A percentile compares a stretch with the other conserved stretches of the same genome.
Evolutionary conservation across 2,113 vertebrate genomes (phyloP).

Genomic region (Rhabdornis inornatus): DNA sequence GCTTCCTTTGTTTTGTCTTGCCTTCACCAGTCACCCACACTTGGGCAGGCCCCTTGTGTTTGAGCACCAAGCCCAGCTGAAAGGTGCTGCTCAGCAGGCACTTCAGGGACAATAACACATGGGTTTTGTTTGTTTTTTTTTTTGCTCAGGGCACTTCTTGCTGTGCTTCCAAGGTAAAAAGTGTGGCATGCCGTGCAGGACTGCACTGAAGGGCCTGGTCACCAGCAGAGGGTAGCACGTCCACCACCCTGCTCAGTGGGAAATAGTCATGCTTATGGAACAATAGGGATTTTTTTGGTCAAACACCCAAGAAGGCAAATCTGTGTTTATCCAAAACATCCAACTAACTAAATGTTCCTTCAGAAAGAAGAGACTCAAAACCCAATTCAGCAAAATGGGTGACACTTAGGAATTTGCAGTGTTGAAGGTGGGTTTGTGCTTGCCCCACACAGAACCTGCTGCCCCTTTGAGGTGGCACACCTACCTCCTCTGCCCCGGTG

Average conservation of each 20-base stretch:
- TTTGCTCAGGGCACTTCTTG: background rate
- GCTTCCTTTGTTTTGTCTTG: background rate
- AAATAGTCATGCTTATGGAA: background rate
- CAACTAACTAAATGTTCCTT: background rate
- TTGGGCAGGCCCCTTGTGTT: background rate
- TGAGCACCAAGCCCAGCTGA: background rate
- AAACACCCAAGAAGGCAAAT: background rate
- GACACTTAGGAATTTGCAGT: background rate
- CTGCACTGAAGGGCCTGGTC: background rate
- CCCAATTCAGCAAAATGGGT: rapidly evolving
- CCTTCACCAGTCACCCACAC: background rate
- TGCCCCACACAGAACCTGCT: background rate
- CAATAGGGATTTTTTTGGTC: rapidly evolving
- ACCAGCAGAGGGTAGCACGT: background rate
- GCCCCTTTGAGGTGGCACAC: background rate
- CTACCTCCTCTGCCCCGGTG: slow-evolving; percentile 88
- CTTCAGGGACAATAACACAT: background rate
- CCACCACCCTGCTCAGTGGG: rapidly evolving
- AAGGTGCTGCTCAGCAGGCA: background rate
- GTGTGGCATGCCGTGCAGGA: background rate
- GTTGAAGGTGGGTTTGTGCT: background rate
- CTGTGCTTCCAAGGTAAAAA: background rate
- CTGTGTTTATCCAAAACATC: background rate
- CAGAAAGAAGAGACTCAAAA: background rate
- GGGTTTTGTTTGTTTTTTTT: no score